These are phyloP conservation scores for Echinops telfairi DNA, from an alignment of 2,113 vertebrate genomes.

Conservation along the genomic window DNA sequence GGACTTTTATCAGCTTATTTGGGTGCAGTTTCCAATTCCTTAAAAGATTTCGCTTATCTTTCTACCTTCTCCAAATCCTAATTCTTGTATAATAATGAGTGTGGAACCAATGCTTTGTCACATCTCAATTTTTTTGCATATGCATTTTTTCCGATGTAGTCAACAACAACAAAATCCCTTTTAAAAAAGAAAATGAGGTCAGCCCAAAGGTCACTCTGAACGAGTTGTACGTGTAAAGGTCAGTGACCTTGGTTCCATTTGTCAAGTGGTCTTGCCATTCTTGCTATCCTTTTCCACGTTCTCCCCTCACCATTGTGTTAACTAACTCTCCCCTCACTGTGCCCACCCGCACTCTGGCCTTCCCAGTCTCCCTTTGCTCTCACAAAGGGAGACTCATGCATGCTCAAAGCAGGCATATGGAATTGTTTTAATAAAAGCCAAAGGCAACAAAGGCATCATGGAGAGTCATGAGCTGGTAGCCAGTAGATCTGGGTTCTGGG, in stretches of 20 bases:
- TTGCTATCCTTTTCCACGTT: neutral
- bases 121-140: constrained; percentile 98
- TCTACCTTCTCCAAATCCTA: constrained; percentile 85
- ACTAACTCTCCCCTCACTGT: too few relatives aligned
- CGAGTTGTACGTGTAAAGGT: neutral
- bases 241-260: neutral
- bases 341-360: neutral
- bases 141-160: constrained; percentile 99
- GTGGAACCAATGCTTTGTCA: constrained; percentile 95
- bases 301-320: too few relatives aligned
- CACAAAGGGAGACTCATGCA: too few relatives aligned
- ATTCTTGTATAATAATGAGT: constrained; percentile 93
- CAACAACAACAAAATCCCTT: constrained; percentile 92
- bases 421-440: neutral
- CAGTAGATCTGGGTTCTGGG: neutral
- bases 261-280: neutral
- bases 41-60: constrained; percentile 80
- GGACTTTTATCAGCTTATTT: constrained; percentile 90
- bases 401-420: neutral
- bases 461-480: neutral
- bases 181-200: constrained; percentile 80
- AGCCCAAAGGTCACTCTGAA: neutral
- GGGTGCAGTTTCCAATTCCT: constrained; percentile 84
- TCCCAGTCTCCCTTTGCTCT: neutral
- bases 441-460: neutral